Evolutionary conservation across 2,888 invertebrate genomes (phyloP).

Genomic region (Hymenopus coronatus): DNA sequence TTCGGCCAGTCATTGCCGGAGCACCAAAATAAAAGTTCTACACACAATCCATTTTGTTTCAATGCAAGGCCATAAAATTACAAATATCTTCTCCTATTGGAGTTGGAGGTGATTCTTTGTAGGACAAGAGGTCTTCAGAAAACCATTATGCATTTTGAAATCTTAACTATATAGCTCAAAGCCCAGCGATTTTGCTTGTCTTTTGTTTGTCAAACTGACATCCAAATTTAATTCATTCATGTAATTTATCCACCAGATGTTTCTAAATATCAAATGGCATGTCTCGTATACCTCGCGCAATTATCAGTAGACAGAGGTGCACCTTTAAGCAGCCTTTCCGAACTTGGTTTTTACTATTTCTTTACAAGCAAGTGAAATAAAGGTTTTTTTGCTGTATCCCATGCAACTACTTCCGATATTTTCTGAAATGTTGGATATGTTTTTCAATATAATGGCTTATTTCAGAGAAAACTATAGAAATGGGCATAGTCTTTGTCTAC

Average conservation of each 20-base stretch:
- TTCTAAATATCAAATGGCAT: not conserved
- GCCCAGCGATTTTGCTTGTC: not conserved
- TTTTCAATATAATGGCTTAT: not conserved
- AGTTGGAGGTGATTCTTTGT: not conserved
- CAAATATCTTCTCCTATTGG: not conserved
- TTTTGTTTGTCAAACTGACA: not conserved
- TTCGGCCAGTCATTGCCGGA: not conserved
- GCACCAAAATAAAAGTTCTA: not conserved
- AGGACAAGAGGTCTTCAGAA: not conserved
- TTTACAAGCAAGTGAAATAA: not conserved
- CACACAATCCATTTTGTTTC: not conserved
- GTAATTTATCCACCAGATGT: not conserved
- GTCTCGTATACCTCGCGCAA: not conserved
- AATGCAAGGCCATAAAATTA: not conserved
- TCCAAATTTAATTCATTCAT: not conserved
- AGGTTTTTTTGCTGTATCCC: not conserved
- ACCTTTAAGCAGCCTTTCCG: not conserved
- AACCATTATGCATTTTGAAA: not conserved
- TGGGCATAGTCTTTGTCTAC: not conserved
- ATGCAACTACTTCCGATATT: not conserved
- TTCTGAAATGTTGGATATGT: not conserved
- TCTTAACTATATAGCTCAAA: no score
- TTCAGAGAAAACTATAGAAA: not conserved
- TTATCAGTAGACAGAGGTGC: not conserved
- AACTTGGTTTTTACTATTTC: not conserved